A percentile compares a stretch with the other conserved stretches of the same genome.
Evolutionary conservation across 2,113 vertebrate species (phyloP).

Genomic region (Planiliza haematocheilus): DNA sequence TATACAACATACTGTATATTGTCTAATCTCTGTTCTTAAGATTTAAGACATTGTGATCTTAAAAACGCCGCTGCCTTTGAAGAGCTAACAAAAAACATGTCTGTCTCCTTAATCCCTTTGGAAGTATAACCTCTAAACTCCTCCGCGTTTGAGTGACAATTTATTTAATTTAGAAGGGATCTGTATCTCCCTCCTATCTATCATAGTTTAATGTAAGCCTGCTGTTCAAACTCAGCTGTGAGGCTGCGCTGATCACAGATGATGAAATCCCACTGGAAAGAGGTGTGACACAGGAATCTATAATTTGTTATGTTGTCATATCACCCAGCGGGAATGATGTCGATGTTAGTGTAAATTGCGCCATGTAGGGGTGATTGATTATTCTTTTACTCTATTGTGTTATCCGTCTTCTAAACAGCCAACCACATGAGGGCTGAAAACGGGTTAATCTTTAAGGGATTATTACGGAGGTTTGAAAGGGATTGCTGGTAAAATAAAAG

Average conservation of each 20-base stretch:
- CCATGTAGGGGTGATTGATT: conserved; percentile 1
- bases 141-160: conserved; percentile 29
- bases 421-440: not conserved
- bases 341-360: not conserved
- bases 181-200: conserved; percentile 4
- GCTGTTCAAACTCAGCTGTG: not conserved
- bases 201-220: conserved; percentile 21
- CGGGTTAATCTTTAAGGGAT: not conserved
- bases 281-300: conserved; percentile 9
- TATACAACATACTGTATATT: not conserved
- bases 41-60: too few species aligned
- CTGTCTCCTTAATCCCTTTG: not conserved
- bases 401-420: not conserved
- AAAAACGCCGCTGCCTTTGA: conserved; percentile 5
- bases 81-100: conserved; percentile 11
- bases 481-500: too few species aligned
- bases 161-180: not conserved
- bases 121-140: not conserved
- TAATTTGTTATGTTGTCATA: conserved; percentile 16
- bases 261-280: conserved; percentile 16
- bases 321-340: conserved; percentile 8
- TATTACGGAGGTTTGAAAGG: too few species aligned
- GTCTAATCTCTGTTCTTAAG: not conserved
- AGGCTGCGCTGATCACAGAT: conserved; percentile 15
- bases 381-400: too few species aligned